Evolutionary conservation across 2,113 vertebrate species (phyloP).

Genomic region (Prionailurus viverrinus): DNA sequence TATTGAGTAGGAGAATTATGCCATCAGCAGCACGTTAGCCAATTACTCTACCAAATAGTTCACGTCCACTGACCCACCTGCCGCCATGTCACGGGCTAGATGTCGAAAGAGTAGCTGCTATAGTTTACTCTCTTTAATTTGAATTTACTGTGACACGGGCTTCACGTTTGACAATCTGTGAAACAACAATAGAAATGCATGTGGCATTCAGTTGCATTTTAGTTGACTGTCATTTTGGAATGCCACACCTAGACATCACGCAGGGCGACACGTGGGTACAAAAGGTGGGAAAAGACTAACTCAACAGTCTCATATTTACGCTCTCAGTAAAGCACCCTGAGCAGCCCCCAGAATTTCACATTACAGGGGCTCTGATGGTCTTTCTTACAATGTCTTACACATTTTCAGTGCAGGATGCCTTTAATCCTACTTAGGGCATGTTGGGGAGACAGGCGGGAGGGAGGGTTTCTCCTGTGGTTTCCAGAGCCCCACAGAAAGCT

Average conservation of each 20-base stretch:
- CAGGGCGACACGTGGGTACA: not conserved
- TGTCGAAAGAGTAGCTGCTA: not conserved
- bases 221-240: not conserved
- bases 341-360: not conserved
- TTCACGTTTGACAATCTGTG: not conserved
- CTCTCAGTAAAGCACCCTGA: not conserved
- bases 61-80: not conserved
- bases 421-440: not conserved
- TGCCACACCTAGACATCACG: not conserved
- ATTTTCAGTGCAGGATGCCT: constrained; percentile 1
- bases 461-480: not conserved
- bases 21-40: constrained; percentile 28
- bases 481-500: not conserved
- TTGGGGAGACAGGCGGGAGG: not conserved
- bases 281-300: not conserved
- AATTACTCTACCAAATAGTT: constrained; percentile 50
- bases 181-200: constrained; percentile 8
- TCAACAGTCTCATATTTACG: not conserved
- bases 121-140: constrained; percentile 42
- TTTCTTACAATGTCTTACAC: not conserved
- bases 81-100: not conserved
- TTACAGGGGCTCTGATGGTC: not conserved
- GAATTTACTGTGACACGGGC: not conserved
- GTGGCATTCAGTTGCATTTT: not conserved
- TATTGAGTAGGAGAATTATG: constrained; percentile 46